Base-by-base conservation (phyloP, 2,888 invertebrate genomes). In the Tholera decimalis region DNA sequence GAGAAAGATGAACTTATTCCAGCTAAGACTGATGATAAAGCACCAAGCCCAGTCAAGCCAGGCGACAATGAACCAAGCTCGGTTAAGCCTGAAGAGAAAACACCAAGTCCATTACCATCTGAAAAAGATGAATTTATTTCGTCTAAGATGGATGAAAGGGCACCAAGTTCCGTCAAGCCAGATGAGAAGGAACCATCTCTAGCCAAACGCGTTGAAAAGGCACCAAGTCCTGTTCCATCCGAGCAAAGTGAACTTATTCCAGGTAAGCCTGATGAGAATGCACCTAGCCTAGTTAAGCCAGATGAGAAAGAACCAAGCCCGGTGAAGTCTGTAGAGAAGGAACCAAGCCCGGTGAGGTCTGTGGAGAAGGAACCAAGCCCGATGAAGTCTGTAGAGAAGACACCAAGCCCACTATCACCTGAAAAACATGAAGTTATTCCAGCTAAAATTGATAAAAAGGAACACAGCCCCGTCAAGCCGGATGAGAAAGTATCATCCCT, bases 401-500 rank as follows among this genome's bases (percentile, higher is more conserved):
- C 1, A 0, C n/a, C 22, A 0, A 59, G 59, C 11, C 24, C 18
- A 9, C 28, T 26, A 0, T 77, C 54, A n/a, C 51, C 30, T 0
- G 13, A 1, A 0, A 43, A 68, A 3, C 11, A 9, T 13, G 54
- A 69, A 1, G 59, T 28, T 0, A 63, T 11, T 20, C 35, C n/a
- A 5, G 4, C 0, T 2, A 51, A 56, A 18, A 5, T n/a, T 6
- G 50, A 57, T 3, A 35, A 49, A 3, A 49, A 26, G 5, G 4
- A n/a, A n/a, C n/a, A n/a, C n/a, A n/a, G n/a, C 39, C 9, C 9
- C 0, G 1, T 4, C 3, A 33, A 33, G 0, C 28, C 22, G 1
- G 47, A 66, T 1, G 67, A 65, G 0, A 79, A 75, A 15, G 18
- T 28, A 6, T 4, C 28, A 8, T 8, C 28, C 1, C 1, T 4